These are phyloP conservation scores for Cossypha caffra DNA, from an alignment of 2,797 vertebrate genomes.

Conservation along the genomic window DNA sequence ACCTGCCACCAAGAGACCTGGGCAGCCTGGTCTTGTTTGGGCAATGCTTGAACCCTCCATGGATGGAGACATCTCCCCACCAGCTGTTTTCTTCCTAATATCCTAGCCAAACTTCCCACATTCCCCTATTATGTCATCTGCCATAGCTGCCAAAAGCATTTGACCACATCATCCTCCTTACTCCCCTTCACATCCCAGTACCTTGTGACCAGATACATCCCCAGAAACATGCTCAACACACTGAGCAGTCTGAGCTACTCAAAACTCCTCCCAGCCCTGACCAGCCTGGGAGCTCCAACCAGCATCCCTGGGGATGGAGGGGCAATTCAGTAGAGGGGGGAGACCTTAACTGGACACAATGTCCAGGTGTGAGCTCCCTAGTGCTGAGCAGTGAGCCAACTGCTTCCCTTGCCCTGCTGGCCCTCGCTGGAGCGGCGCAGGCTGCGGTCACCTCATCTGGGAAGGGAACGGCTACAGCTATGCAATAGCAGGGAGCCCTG, in stretches of 20 bases:
- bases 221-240: neutral
- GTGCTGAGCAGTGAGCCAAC: neutral
- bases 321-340: rapidly evolving
- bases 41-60: neutral
- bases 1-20: neutral
- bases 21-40: neutral
- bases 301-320: neutral
- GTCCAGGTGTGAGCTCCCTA: neutral
- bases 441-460: rapidly evolving
- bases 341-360: neutral
- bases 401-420: neutral
- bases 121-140: neutral
- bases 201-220: neutral
- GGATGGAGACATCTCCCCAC: neutral
- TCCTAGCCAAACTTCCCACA: neutral
- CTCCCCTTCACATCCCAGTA: rapidly evolving
- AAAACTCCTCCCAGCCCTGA: neutral
- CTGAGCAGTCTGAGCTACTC: rapidly evolving
- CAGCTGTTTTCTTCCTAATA: neutral
- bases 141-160: neutral
- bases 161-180: neutral
- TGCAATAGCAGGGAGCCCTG: neutral
- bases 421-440: rapidly evolving
- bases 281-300: neutral
- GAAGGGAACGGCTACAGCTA: neutral